A percentile compares a stretch with the other conserved stretches of the same genome.
phyloP scores from a whole-genome alignment of 1,140 invertebrate genomes.

The Drosophila virilis region DNA sequence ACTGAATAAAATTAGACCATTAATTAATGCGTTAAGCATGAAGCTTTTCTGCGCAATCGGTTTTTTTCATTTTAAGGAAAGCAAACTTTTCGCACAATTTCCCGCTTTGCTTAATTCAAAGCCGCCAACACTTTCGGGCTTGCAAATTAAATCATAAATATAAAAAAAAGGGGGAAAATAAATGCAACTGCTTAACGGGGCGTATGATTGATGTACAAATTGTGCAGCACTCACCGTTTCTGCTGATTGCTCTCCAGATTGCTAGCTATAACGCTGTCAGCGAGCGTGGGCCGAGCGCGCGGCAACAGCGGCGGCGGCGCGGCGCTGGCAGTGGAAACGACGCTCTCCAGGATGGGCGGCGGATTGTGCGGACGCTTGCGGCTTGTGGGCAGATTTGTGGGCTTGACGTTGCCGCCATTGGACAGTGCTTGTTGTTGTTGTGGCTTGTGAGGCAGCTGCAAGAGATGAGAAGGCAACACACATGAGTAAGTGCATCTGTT shows the following conservation, averaged over 20 bases:
- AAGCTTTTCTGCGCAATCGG: no score
- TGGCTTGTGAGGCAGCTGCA: conserved; percentile 50
- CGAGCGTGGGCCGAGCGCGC: conserved; percentile 58
- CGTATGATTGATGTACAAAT: conserved; percentile 50
- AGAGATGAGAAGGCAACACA: not conserved
- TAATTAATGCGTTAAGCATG: no score
- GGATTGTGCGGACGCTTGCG: conserved; percentile 79
- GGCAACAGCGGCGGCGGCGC: conserved; percentile 58
- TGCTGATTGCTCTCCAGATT: conserved; percentile 78
- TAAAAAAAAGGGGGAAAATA: not conserved
- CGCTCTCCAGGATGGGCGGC: conserved; percentile 72
- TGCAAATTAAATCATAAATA: conserved; percentile 16
- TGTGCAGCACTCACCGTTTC: conserved; percentile 61
- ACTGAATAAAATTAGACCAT: no score
- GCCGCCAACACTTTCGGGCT: not conserved
- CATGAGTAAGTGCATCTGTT: not conserved
- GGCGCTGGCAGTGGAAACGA: conserved; percentile 6
- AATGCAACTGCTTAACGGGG: conserved; percentile 20
- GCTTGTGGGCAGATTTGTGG: conserved; percentile 52
- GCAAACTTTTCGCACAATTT: not conserved
- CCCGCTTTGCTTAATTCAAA: not conserved
- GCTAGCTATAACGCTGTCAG: conserved; percentile 67
- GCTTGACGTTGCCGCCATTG: conserved; percentile 59
- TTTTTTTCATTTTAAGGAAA: no score
- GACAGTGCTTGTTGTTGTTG: conserved; percentile 29